Conservation (phyloP, 1,140 invertebrate species). For the Agrypnia vestita region DNA sequence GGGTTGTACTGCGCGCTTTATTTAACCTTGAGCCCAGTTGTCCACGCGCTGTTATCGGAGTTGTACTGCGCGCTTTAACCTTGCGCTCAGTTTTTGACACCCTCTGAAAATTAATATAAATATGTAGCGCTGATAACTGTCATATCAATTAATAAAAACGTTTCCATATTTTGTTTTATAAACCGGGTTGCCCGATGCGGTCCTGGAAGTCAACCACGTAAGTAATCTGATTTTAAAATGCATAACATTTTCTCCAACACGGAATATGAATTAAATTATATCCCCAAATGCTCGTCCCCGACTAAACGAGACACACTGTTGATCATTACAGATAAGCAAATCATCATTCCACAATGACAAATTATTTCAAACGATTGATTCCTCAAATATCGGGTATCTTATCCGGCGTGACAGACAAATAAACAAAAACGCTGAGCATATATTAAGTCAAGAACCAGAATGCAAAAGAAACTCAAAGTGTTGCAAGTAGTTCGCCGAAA, state of each 20-base stretch:
- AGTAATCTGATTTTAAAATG: constrained; percentile 18
- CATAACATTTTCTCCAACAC: constrained; percentile 24
- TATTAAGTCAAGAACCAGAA: constrained; percentile 26
- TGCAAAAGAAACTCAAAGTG: constrained; percentile 3
- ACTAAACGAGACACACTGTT: neutral
- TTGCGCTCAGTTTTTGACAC: no score
- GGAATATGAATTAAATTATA: constrained; percentile 36
- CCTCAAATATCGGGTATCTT: constrained; percentile 33
- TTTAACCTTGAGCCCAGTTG: no score
- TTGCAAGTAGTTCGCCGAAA: constrained; percentile 5
- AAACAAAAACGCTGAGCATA: constrained; percentile 41
- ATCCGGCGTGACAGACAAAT: constrained; percentile 33
- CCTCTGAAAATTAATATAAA: no score
- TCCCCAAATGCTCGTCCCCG: neutral
- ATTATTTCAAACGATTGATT: constrained; percentile 44
- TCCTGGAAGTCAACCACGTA: neutral
- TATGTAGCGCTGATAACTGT: no score
- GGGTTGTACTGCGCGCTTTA: no score
- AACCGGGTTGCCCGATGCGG: neutral
- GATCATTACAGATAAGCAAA: constrained; percentile 30
- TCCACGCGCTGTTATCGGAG: no score
- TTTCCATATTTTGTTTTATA: no score
- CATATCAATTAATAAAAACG: no score
- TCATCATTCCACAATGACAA: constrained; percentile 39
- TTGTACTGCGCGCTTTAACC: no score